Conservation (phyloP, 2,888 invertebrate genomes). For the Neocrepidodera transversa region DNA sequence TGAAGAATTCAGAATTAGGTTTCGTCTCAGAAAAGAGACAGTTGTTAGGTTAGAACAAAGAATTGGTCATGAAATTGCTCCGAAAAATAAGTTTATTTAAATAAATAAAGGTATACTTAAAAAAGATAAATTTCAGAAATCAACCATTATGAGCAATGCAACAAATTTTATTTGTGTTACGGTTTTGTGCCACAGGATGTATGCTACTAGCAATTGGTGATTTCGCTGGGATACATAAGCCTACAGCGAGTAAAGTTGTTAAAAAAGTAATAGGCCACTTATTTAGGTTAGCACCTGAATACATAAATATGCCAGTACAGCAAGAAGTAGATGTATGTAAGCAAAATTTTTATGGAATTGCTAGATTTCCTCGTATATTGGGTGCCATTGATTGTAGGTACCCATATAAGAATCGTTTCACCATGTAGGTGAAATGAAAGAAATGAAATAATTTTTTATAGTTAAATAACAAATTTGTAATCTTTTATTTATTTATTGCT, state of each 20-base stretch:
- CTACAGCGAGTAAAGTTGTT: background rate
- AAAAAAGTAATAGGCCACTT: background rate
- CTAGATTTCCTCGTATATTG: background rate
- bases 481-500: background rate
- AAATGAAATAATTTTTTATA: background rate
- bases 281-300: background rate
- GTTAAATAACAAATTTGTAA: background rate
- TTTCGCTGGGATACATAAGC: constrained; percentile 20
- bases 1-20: too few relatives aligned
- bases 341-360: background rate
- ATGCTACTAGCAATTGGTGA: constrained; percentile 17
- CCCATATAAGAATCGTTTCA: background rate
- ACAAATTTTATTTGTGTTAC: constrained; percentile 14
- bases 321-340: background rate
- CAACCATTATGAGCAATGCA: background rate
- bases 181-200: constrained; percentile 26
- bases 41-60: background rate
- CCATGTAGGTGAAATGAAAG: background rate
- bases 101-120: background rate
- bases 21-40: too few relatives aligned
- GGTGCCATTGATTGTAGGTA: background rate
- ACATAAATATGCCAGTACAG: background rate
- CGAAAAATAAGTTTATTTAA: background rate
- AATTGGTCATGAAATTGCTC: background rate
- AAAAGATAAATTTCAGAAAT: background rate